Percentiles rank a stretch among this genome's conserved stretches.
Conservation (phyloP, 2,113 vertebrate genomes). For the Amphilophus citrinellus region DNA sequence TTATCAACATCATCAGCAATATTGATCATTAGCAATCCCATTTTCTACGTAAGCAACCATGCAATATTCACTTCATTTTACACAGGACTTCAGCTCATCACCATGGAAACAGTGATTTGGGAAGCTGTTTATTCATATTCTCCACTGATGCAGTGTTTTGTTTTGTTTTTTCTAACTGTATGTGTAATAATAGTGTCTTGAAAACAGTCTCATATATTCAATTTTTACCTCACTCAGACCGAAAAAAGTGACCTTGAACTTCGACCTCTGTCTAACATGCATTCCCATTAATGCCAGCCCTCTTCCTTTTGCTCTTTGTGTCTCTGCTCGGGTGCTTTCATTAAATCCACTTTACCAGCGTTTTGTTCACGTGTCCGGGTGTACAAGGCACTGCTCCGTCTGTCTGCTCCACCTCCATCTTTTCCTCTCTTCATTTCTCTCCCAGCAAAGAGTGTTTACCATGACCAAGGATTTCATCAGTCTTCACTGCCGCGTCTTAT, state of each 20-base stretch:
- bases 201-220: constrained; percentile 31
- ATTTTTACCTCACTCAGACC: constrained; percentile 18
- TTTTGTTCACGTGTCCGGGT: background rate
- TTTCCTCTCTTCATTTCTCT: background rate
- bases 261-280: constrained; percentile 13
- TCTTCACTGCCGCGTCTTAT: constrained; percentile 31
- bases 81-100: constrained; percentile 40
- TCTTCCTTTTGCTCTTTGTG: background rate
- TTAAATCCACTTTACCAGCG: background rate
- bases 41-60: background rate
- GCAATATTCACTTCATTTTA: constrained; percentile 27
- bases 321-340: constrained; percentile 24
- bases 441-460: constrained; percentile 35
- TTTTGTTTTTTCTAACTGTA: background rate
- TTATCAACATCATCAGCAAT: background rate
- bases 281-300: constrained; percentile 4
- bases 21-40: background rate
- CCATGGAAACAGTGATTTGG: constrained; percentile 60
- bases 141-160: background rate
- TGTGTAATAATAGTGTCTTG: constrained; percentile 35
- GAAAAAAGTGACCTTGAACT: constrained; percentile 48
- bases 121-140: constrained; percentile 49
- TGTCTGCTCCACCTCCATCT: constrained; percentile 21
- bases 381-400: background rate
- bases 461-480: constrained; percentile 54